phyloP scores from a whole-genome alignment of 2,888 invertebrate genomes.

The Euspilapteryx auroguttella region DNA sequence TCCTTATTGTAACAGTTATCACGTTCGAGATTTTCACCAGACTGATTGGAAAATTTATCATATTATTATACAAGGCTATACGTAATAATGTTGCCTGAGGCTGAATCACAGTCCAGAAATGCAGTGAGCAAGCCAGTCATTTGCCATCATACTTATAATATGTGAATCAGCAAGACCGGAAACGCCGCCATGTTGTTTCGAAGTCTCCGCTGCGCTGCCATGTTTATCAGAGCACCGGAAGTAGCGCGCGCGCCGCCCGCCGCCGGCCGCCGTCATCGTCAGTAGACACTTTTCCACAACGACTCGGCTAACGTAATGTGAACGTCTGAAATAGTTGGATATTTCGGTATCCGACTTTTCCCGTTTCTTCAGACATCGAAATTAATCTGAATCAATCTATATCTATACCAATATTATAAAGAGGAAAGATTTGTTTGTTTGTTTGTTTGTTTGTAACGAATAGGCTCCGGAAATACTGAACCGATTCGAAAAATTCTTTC shows the following conservation, averaged over 20 bases:
- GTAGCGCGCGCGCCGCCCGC: slow-evolving; percentile 56
- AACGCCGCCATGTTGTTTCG: slow-evolving; percentile 55
- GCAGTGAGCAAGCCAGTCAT: slow-evolving; percentile 46
- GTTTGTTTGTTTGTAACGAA: too few relatives aligned
- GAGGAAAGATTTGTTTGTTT: too few relatives aligned
- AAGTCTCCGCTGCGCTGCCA: slow-evolving; percentile 26
- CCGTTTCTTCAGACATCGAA: slow-evolving; percentile 47
- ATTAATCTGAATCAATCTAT: too few relatives aligned
- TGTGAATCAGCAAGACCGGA: slow-evolving; percentile 57
- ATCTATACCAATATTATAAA: too few relatives aligned
- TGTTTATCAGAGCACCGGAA: slow-evolving; percentile 57
- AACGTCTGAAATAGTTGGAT: slow-evolving; percentile 50
- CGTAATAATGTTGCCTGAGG: slow-evolving; percentile 7
- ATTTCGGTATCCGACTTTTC: slow-evolving; percentile 50
- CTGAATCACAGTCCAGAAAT: slow-evolving; percentile 55
- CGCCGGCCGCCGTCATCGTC: too few relatives aligned
- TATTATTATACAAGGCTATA: too few relatives aligned
- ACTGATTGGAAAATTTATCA: too few relatives aligned
- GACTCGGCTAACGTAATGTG: slow-evolving; percentile 36
- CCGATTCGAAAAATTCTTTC: too few relatives aligned
- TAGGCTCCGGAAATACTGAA: too few relatives aligned
- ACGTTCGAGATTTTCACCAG: too few relatives aligned
- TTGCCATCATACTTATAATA: slow-evolving; percentile 32
- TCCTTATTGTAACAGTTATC: too few relatives aligned
- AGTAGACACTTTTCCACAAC: slow-evolving; percentile 50